Conservation (phyloP, 2,888 invertebrate genomes). For the Perithous albicinctus region DNA sequence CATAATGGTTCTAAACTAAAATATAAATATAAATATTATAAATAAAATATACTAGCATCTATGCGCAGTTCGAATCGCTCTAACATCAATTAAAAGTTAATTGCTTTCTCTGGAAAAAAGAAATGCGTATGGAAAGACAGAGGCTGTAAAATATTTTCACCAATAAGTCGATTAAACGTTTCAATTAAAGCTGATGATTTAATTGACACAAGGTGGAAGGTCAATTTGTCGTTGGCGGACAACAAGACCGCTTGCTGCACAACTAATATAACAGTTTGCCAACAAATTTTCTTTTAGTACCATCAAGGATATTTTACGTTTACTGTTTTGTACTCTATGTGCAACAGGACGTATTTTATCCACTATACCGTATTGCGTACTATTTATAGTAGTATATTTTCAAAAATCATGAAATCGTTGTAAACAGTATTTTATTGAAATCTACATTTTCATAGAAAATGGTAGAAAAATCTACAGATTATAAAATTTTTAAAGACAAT, state of each 20-base stretch:
- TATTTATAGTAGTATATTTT: no score
- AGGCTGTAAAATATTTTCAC: constrained; percentile 46
- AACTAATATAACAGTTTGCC: background rate
- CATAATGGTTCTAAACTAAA: no score
- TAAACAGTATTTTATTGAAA: no score
- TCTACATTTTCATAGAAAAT: no score
- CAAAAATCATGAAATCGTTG: no score
- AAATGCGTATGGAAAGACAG: background rate
- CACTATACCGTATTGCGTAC: no score
- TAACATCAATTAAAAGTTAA: background rate
- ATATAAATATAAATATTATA: no score
- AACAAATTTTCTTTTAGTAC: constrained; percentile 1
- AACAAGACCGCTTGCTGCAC: background rate
- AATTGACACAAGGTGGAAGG: constrained; percentile 48
- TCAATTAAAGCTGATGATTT: constrained; percentile 60
- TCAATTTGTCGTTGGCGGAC: constrained; percentile 35
- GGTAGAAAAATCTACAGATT: no score
- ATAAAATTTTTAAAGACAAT: no score
- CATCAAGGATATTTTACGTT: constrained; percentile 25
- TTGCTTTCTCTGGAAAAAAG: constrained; percentile 2
- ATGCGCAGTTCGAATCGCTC: background rate
- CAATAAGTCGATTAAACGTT: constrained; percentile 49
- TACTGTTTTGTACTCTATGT: background rate
- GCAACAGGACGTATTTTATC: background rate
- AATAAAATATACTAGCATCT: no score